Percentiles rank a stretch among this genome's conserved stretches.
phyloP scores from a whole-genome alignment of 1,140 invertebrate genomes.

The Grapholita molesta region DNA sequence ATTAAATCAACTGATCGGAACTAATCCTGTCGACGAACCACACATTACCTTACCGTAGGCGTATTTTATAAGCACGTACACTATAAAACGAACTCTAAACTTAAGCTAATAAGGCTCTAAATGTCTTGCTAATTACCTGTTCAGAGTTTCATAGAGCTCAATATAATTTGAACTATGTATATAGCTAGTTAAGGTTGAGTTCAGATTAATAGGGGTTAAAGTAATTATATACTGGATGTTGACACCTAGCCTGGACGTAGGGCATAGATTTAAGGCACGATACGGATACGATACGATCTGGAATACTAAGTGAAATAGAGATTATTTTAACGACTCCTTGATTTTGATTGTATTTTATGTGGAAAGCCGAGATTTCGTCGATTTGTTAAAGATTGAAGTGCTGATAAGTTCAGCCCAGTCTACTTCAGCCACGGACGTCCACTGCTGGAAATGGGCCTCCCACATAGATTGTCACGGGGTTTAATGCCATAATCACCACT shows the following conservation, averaged over 20 bases:
- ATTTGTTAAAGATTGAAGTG: not conserved
- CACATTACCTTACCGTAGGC: slow-evolving; percentile 25
- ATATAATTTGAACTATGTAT: not conserved
- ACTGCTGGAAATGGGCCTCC: too few species aligned
- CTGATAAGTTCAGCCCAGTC: not conserved
- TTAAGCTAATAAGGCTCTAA: not conserved
- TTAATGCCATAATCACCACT: too few species aligned
- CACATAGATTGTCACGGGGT: too few species aligned
- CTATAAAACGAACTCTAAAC: slow-evolving; percentile 23
- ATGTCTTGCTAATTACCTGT: not conserved
- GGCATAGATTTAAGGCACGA: not conserved
- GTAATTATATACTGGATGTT: slow-evolving; percentile 6
- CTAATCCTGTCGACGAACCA: slow-evolving; percentile 41
- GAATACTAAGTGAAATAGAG: not conserved
- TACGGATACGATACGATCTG: not conserved
- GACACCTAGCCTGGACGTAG: not conserved
- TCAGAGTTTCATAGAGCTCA: not conserved
- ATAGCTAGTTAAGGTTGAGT: not conserved
- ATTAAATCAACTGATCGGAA: slow-evolving; percentile 44
- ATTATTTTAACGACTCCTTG: not conserved
- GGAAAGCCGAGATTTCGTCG: not conserved
- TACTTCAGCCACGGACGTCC: not conserved
- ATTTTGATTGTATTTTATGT: slow-evolving; percentile 1
- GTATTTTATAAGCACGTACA: slow-evolving; percentile 17
- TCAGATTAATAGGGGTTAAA: not conserved